Evolutionary conservation across 2,888 invertebrate species (phyloP).

Genomic region (Spodoptera exigua): DNA sequence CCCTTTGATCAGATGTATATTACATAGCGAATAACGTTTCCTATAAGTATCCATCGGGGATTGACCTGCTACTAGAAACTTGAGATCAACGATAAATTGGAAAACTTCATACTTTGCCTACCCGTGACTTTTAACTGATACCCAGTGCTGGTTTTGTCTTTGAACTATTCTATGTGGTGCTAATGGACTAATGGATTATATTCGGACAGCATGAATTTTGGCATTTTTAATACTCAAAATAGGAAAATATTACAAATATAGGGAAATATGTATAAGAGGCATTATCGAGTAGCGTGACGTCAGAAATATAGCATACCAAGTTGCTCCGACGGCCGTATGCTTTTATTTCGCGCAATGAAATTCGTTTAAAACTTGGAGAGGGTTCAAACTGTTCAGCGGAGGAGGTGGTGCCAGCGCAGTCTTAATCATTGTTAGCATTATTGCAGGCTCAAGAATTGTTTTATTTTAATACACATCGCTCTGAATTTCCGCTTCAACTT

Average conservation of each 20-base stretch:
- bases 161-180: conserved; percentile 60
- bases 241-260: conserved; percentile 68
- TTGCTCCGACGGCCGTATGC: conserved; percentile 65
- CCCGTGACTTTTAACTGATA: conserved; percentile 56
- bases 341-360: conserved; percentile 80
- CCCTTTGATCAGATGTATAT: conserved; percentile 87
- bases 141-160: conserved; percentile 47
- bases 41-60: conserved; percentile 81
- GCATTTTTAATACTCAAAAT: conserved; percentile 64
- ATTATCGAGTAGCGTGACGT: conserved; percentile 70
- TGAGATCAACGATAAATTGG: conserved; percentile 75
- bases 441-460: conserved; percentile 61
- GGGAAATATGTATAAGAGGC: conserved; percentile 67
- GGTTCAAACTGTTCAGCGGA: conserved; percentile 73
- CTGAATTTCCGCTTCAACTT: conserved; percentile 32
- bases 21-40: conserved; percentile 80
- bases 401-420: conserved; percentile 70
- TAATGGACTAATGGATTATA: conserved; percentile 75
- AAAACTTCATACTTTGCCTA: conserved; percentile 73
- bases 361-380: conserved; percentile 83
- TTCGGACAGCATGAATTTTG: conserved; percentile 70
- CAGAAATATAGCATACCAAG: conserved; percentile 64
- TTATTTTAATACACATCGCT: conserved; percentile 57
- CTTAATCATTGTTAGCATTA: conserved; percentile 77
- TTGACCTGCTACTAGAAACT: conserved; percentile 75